Evolutionary conservation across 53 echinoderm and acorn worm species (phyloP).

Genomic region (Holothuria scabra): DNA sequence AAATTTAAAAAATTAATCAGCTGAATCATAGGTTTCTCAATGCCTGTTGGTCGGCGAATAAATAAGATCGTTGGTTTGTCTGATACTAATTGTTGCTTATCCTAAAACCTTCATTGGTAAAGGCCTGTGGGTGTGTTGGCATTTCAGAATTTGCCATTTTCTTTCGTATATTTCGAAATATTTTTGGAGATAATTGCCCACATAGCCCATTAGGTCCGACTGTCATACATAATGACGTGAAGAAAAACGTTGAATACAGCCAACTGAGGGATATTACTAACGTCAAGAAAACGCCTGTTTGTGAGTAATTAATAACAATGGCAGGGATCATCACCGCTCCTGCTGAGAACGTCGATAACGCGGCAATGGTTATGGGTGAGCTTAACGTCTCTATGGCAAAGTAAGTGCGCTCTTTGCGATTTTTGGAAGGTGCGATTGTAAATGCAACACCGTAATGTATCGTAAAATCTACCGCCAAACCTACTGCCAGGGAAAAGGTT

Average conservation of each 20-base stretch:
- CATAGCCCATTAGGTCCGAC: slow-evolving; percentile 67
- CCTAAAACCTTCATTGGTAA: no score
- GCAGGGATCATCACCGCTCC: slow-evolving; percentile 78
- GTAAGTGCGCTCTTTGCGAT: slow-evolving; percentile 57
- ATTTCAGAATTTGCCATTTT: no score
- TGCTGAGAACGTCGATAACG: slow-evolving; percentile 81
- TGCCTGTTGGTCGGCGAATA: no score
- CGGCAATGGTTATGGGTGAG: slow-evolving; percentile 80
- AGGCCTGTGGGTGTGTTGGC: no score
- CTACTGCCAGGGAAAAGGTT: slow-evolving; percentile 78
- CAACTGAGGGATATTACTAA: slow-evolving; percentile 78
- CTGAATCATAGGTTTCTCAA: no score
- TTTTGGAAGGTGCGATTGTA: slow-evolving; percentile 63
- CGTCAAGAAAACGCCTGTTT: slow-evolving; percentile 74
- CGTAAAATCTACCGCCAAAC: slow-evolving; percentile 84
- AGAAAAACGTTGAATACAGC: slow-evolving; percentile 76
- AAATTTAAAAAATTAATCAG: no score
- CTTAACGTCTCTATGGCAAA: slow-evolving; percentile 69
- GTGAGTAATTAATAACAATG: slow-evolving; percentile 56
- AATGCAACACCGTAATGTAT: slow-evolving; percentile 92
- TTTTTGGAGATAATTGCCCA: no score
- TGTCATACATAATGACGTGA: slow-evolving; percentile 70
- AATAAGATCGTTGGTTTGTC: no score
- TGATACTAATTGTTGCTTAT: no score
- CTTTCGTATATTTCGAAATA: no score